Evolutionary conservation across 2,797 vertebrate species (phyloP), one percentile per base, ranked within the genome.

Genomic region (Champsocephalus esox): DNA sequence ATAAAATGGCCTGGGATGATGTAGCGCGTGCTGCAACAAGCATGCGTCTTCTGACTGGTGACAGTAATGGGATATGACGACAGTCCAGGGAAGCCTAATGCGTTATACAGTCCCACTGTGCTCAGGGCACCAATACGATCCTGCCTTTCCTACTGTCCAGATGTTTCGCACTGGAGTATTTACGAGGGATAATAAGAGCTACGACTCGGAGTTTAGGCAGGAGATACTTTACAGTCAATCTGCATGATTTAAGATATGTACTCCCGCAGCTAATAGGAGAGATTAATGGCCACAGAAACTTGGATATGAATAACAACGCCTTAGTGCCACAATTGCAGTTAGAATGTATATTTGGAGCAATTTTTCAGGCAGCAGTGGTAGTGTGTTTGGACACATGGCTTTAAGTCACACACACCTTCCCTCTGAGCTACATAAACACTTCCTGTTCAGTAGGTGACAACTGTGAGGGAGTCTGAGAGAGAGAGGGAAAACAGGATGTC

Each of bases 361-460:
- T 72, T 12, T 77, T 5, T 45, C 1, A 24, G 66, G 56, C 69
- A 6, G 49, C 50, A 24, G 61, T 0, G 44, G 85, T 85, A 85
- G 57, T 75, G 44, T 28, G 32, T 75, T 63, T 70, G 79, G 83
- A 85, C 80, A 80, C 84, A 75, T 73, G 79, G 78, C 54, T 51
- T 72, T 19, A 14, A 82, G 79, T 85, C 82, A 52, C 74, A 86
- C 73, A 73, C 83, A 78, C 88, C 79, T 83, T 90, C 89, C 81
- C 89, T 74, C 70, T 54, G 67, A 74, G 83, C 79, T 84, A 34
- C 79, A 85, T 73, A 85, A 83, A 87, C 77, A 69, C 84, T 87
- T 90, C 84, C 84, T 84, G 84, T 89, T 86, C 74, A 49, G 85
- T 65, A 83, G 85, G 83, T 81, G 82, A 83, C 72, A 89, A 77